phyloP scores from a whole-genome alignment of 2,797 vertebrate species.

The Clarias laeviceps region DNA sequence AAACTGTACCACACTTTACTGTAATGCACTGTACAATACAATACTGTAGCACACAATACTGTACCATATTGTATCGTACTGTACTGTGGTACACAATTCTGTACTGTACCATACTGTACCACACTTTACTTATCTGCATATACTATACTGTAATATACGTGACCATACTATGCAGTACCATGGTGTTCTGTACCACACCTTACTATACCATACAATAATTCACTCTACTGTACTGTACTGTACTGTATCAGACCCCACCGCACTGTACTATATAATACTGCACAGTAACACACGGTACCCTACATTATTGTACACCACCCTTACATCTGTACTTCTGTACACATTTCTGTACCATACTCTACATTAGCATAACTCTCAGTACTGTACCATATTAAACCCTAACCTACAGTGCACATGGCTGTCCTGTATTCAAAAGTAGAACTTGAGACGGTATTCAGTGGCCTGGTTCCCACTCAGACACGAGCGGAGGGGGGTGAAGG shows the following conservation, averaged over 20 bases:
- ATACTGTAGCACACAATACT: background rate
- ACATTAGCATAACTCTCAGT: background rate
- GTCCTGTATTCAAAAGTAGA: background rate
- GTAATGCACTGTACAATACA: background rate
- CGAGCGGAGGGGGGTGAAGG: background rate
- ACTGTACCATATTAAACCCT: background rate
- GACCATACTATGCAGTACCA: background rate
- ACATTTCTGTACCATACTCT: background rate
- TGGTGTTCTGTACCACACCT: background rate
- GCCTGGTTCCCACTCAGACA: slow-evolving; percentile 9
- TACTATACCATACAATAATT: background rate
- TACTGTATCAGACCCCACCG: background rate
- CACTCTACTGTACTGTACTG: background rate
- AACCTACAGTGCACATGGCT: background rate
- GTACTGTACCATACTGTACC: background rate
- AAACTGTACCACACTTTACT: background rate
- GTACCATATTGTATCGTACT: background rate
- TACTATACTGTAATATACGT: background rate
- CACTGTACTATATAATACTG: background rate
- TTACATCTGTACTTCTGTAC: background rate
- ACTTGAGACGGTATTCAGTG: background rate
- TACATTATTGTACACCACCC: background rate
- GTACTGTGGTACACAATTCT: no score
- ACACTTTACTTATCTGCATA: background rate
- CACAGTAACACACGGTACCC: background rate